A percentile compares a stretch with the other conserved stretches of the same genome.
Evolutionary conservation across 2,797 vertebrate species (phyloP).

Genomic region (Acipenser ruthenus): DNA sequence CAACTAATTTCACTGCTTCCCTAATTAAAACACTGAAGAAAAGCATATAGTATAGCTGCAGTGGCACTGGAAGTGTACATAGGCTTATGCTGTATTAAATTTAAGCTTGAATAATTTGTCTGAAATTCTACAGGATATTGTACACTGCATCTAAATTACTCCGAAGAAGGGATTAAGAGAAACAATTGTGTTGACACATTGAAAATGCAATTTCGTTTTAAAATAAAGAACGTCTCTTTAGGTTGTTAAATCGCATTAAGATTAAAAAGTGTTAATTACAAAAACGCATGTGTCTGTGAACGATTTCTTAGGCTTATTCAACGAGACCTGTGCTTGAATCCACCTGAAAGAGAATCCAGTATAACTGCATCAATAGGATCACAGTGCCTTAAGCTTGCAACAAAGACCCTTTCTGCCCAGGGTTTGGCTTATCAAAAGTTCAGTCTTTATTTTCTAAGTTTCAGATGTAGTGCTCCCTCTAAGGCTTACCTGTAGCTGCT

Average conservation of each 20-base stretch:
- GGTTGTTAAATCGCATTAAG: not conserved
- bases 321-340: not conserved
- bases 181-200: not conserved
- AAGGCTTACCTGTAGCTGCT: not conserved
- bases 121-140: not conserved
- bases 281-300: not conserved
- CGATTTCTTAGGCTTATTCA: not conserved
- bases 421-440: not conserved
- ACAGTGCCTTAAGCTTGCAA: not conserved
- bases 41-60: not conserved
- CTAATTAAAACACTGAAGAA: not conserved
- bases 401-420: not conserved
- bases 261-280: not conserved
- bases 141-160: not conserved
- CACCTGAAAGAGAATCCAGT: not conserved
- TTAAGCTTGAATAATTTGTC: not conserved
- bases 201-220: not conserved
- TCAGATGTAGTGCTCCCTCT: not conserved
- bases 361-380: not conserved
- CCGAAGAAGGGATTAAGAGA: not conserved
- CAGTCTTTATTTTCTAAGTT: not conserved
- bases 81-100: not conserved
- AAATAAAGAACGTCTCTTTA: not conserved
- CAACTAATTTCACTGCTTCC: not conserved
- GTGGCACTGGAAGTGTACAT: not conserved